phyloP scores from a whole-genome alignment of 2,113 vertebrate species.

The Herpailurus yagouaroundi region DNA sequence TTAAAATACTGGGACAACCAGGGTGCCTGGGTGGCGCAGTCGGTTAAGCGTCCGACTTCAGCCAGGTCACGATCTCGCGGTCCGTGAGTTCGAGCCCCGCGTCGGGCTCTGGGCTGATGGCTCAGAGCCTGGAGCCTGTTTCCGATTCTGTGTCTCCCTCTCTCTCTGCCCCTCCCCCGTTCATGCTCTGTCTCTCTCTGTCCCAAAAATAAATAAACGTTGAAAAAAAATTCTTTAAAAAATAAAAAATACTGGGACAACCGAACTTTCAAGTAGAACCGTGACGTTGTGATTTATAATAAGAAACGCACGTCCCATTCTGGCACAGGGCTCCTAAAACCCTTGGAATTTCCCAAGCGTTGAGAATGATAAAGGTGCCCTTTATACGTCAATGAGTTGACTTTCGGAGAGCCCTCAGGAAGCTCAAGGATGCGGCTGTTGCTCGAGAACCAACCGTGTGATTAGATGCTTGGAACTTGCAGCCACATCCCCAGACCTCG shows the following conservation, averaged over 20 bases:
- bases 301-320: background rate
- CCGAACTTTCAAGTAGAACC: background rate
- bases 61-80: no score
- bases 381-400: background rate
- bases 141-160: no score
- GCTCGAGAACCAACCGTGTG: background rate
- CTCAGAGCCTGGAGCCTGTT: no score
- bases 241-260: background rate
- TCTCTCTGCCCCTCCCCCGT: no score
- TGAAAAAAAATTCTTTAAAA: no score
- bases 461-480: background rate
- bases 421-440: background rate
- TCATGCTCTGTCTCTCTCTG: no score
- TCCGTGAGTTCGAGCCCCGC: no score
- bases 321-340: background rate
- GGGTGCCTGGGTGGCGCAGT: no score
- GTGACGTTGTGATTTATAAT: background rate
- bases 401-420: background rate
- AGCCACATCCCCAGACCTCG: accelerated
- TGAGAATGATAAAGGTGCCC: background rate
- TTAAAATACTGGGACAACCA: background rate
- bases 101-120: no score
- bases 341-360: background rate
- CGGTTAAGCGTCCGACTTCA: no score
- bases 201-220: no score